Evolutionary conservation across 2,888 invertebrate genomes (phyloP), one percentile per base, ranked within the genome.

Genomic region (Phortica okadai): DNA sequence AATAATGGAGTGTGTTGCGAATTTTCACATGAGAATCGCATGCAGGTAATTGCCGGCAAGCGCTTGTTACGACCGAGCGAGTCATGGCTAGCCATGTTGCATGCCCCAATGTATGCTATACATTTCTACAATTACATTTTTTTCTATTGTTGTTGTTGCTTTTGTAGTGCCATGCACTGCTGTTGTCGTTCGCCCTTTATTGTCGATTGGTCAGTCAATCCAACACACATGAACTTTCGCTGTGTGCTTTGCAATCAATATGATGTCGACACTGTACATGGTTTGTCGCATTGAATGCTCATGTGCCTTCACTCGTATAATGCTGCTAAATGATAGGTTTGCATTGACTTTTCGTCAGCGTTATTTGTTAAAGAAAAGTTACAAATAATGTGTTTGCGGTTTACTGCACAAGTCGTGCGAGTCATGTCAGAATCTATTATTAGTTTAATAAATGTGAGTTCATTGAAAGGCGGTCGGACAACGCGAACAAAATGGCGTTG

Each of bases 1-100:
- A 75, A 54, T 74, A 73, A 81, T 70, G 74, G n/a, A 67, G 44
- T 67, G 44, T 67, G 44, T 59, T 62, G 67, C 42, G 44, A 77
- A 81, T 85, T 86, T 87, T 85, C 86, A 87, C 81, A 81, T 73
- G 83, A 75, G 77, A 82, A 80, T 84, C 80, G 85, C 85, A 87
- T 87, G 86, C 86, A 86, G 81, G 83, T 88, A 86, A 86, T 86
- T 86, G 89, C 77, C 78, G 70, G 64, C 16, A 50, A 50, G 50
- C 50, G 50, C 14, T 16, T 62, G 62, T 16, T 16, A 67, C 44
- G 44, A 44, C 14, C 67, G 44, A 44, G 41, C 50, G 3, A 70
- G n/a, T 33, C 25, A 11, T 42, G 70, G 54, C 33, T 2, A 33
- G 11, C 14, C 54, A 70, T 50, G 70, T 66, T 50, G 54, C 74